A percentile compares a stretch with the other conserved stretches of the same genome.
phyloP scores from a whole-genome alignment of 2,888 invertebrate species.

The Trichogramma dendrolimi region DNA sequence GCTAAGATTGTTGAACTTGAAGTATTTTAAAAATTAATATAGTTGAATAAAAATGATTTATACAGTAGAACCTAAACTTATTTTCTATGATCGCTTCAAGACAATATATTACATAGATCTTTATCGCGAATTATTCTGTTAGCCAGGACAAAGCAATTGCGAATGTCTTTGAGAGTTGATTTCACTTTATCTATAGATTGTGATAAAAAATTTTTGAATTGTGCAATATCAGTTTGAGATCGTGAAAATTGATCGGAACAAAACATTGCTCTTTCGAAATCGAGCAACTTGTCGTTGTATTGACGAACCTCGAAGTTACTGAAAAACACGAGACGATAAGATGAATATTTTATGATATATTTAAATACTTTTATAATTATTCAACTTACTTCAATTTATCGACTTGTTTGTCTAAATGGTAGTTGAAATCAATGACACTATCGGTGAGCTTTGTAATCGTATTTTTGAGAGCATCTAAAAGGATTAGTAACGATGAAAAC shows the following conservation, averaged over 20 bases:
- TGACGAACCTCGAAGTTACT: slow-evolving; percentile 42
- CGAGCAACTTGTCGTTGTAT: slow-evolving; percentile 42
- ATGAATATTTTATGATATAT: slow-evolving; percentile 4
- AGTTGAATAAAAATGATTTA: slow-evolving; percentile 7
- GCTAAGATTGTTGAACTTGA: slow-evolving; percentile 12
- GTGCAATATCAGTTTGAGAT: slow-evolving; percentile 40
- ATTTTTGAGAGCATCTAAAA: slow-evolving; percentile 35
- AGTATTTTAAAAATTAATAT: slow-evolving; percentile 18
- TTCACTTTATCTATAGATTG: slow-evolving; percentile 27
- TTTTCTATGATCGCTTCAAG: background rate
- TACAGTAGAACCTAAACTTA: background rate
- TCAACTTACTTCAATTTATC: slow-evolving; percentile 29
- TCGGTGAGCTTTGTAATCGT: slow-evolving; percentile 31
- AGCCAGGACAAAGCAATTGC: slow-evolving; percentile 39
- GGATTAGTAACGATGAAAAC: slow-evolving; percentile 18
- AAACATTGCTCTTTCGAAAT: slow-evolving; percentile 41
- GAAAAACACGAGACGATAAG: slow-evolving; percentile 19
- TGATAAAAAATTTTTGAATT: slow-evolving; percentile 29
- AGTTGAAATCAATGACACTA: slow-evolving; percentile 26
- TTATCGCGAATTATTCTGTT: slow-evolving; percentile 32
- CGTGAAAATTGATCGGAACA: slow-evolving; percentile 37
- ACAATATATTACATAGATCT: slow-evolving; percentile 25
- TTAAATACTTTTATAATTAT: background rate
- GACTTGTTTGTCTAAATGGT: slow-evolving; percentile 20
- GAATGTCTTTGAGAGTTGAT: slow-evolving; percentile 35